Evolutionary conservation across 2,797 vertebrate genomes (phyloP).

Genomic region (Phataginus tetradactyla): DNA sequence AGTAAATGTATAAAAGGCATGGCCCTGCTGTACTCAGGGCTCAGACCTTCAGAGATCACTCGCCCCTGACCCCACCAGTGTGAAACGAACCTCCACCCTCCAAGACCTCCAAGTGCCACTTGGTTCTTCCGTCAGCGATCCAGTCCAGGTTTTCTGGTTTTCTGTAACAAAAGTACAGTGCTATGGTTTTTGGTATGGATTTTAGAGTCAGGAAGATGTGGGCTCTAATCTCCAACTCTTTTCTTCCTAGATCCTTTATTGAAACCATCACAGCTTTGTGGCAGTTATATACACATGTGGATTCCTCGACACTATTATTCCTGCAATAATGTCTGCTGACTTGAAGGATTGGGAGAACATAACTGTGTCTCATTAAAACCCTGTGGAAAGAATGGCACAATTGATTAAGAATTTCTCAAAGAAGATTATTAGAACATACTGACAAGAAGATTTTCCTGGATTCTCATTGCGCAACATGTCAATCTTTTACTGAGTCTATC

Average conservation of each 20-base stretch:
- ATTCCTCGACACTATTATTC: slow-evolving; percentile 18
- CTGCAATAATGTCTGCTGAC: slow-evolving; percentile 30
- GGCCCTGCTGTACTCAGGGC: too few relatives aligned
- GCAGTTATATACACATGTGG: background rate
- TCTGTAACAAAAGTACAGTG: background rate
- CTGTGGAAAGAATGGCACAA: slow-evolving; percentile 19
- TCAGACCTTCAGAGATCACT: too few relatives aligned
- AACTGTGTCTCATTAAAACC: slow-evolving; percentile 43
- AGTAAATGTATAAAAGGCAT: too few relatives aligned
- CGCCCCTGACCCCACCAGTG: too few relatives aligned
- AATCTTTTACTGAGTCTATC: slow-evolving; percentile 37
- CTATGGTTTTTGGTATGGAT: background rate
- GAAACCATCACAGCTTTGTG: slow-evolving; percentile 13
- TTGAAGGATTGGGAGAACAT: slow-evolving; percentile 44
- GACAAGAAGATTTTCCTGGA: slow-evolving; percentile 6
- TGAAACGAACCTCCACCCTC: too few relatives aligned
- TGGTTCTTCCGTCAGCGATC: too few relatives aligned
- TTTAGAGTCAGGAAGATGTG: background rate
- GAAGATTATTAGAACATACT: slow-evolving; percentile 56
- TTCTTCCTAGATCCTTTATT: slow-evolving; percentile 34
- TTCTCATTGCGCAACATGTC: background rate
- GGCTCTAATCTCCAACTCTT: background rate
- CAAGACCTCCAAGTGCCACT: too few relatives aligned
- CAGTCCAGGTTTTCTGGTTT: too few relatives aligned
- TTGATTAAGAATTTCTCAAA: slow-evolving; percentile 55